A percentile compares a stretch with the other conserved stretches of the same genome.
phyloP scores from a whole-genome alignment of 2,797 vertebrate genomes.

The Dryobates pubescens region DNA sequence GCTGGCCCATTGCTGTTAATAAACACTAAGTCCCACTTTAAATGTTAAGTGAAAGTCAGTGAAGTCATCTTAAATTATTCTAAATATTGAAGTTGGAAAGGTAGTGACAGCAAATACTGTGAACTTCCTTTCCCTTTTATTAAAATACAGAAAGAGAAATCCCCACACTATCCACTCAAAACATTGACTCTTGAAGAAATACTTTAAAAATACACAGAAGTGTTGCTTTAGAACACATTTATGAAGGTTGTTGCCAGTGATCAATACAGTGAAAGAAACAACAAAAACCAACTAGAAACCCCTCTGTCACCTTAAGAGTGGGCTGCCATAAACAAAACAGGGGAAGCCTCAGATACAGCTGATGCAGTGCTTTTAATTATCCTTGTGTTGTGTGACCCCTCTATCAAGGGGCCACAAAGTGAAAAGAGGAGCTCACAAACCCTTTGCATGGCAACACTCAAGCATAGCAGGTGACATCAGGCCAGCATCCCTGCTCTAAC shows the following conservation, averaged over 20 bases:
- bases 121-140: background rate
- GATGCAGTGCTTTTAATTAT: background rate
- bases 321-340: constrained; percentile 15
- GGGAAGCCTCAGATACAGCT: background rate
- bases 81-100: constrained; percentile 13
- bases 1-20: background rate
- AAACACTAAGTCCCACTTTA: background rate
- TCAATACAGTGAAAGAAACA: constrained; percentile 16
- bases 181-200: background rate
- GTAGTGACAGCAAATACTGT: background rate
- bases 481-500: background rate
- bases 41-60: background rate
- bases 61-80: background rate
- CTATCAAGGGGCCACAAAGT: background rate
- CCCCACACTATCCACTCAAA: background rate
- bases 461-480: constrained; percentile 20
- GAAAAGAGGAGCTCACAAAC: background rate
- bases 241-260: background rate
- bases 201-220: background rate
- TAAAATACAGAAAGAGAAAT: background rate
- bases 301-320: background rate
- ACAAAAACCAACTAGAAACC: constrained; percentile 23
- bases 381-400: background rate
- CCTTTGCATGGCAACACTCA: background rate
- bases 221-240: background rate